A percentile compares a stretch with the other conserved stretches of the same genome.
phyloP scores from a whole-genome alignment of 2,888 invertebrate genomes.

The Syrphus vitripennis region DNA sequence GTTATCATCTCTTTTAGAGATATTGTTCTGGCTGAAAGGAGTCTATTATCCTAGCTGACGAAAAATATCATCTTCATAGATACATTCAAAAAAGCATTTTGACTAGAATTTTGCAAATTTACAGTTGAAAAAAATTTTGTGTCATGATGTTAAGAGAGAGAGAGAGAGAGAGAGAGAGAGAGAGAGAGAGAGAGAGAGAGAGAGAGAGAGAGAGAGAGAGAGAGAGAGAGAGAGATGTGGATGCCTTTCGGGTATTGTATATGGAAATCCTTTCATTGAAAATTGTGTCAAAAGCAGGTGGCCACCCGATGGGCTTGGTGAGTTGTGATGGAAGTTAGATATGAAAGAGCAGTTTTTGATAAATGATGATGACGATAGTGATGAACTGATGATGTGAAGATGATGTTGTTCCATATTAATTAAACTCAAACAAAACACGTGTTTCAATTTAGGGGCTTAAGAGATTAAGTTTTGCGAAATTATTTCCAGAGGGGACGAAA shows the following conservation, averaged over 20 bases:
- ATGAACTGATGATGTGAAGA: too few relatives aligned
- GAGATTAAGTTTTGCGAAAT: not conserved
- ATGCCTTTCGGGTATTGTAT: not conserved
- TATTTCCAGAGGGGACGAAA: not conserved
- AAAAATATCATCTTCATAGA: not conserved
- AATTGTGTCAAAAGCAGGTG: not conserved
- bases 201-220: too few relatives aligned
- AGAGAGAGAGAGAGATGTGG: too few relatives aligned
- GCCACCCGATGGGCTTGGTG: not conserved
- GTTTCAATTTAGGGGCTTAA: slow-evolving; percentile 21
- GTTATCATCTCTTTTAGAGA: slow-evolving; percentile 26
- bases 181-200: too few relatives aligned
- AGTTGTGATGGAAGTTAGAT: not conserved
- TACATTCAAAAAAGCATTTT: not conserved
- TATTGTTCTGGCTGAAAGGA: slow-evolving; percentile 22
- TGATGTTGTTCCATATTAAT: slow-evolving; percentile 25
- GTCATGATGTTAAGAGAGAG: not conserved
- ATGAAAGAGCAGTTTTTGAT: not conserved
- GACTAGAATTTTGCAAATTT: slow-evolving; percentile 10
- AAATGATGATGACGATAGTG: not conserved
- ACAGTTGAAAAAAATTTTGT: not conserved
- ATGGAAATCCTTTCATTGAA: slow-evolving; percentile 10
- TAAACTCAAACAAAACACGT: slow-evolving; percentile 29
- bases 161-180: too few relatives aligned
- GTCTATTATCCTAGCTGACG: not conserved